These are phyloP conservation scores for Heliornis fulica DNA, from an alignment of 2,113 vertebrate genomes.

Conservation along the genomic window DNA sequence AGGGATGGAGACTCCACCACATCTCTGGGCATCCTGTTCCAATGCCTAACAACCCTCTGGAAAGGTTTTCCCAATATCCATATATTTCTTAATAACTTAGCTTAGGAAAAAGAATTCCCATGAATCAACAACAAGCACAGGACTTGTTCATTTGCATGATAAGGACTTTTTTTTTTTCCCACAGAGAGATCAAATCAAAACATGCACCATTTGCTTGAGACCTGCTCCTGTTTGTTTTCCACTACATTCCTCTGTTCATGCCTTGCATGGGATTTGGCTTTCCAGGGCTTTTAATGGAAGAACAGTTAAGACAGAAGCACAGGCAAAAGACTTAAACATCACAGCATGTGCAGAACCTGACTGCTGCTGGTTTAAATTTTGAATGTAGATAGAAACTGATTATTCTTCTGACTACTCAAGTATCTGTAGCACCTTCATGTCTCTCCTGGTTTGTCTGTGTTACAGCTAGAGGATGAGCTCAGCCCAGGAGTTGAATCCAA, in stretches of 20 bases:
- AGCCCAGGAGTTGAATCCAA: not conserved
- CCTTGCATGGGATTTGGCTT: not conserved
- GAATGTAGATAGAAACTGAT: rapidly evolving
- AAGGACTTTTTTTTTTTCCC: not conserved
- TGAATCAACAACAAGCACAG: not conserved
- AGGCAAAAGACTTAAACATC: not conserved
- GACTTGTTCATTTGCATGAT: not conserved
- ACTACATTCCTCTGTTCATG: not conserved
- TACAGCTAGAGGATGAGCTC: not conserved
- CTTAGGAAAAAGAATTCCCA: not conserved
- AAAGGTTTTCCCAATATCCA: no score
- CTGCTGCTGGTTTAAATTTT: not conserved
- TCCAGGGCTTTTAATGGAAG: not conserved
- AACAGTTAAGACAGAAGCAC: not conserved
- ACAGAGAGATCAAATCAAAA: not conserved
- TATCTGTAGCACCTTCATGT: not conserved
- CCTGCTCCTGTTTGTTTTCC: not conserved
- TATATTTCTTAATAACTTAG: no score
- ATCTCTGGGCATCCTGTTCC: no score
- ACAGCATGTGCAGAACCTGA: not conserved
- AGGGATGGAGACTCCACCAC: no score
- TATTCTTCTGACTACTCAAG: not conserved
- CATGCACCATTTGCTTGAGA: not conserved
- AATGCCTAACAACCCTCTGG: no score
- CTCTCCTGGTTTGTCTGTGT: not conserved